Evolutionary conservation across 2,888 invertebrate species (phyloP).

Genomic region (Gisinianus flammeolus): DNA sequence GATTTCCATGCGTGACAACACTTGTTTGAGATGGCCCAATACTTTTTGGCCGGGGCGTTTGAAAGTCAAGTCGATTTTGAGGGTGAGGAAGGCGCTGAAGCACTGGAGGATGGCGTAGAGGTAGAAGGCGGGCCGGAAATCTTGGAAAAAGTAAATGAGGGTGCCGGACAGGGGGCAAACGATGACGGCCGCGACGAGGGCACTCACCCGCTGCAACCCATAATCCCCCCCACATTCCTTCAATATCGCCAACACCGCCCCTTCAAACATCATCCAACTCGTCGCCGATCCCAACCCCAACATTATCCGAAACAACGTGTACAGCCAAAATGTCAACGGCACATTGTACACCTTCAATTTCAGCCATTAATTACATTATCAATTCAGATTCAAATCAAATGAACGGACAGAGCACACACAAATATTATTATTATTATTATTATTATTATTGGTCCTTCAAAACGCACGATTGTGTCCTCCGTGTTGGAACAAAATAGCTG

Average conservation of each 20-base stretch:
- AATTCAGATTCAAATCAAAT: no score
- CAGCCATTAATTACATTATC: background rate
- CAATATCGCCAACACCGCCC: constrained; percentile 78
- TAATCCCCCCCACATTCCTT: constrained; percentile 70
- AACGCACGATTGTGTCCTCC: constrained; percentile 44
- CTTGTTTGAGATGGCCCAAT: constrained; percentile 71
- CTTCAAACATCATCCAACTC: constrained; percentile 78
- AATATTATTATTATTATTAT: no score
- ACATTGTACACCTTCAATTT: constrained; percentile 64
- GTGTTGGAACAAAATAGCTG: constrained; percentile 47
- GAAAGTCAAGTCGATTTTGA: constrained; percentile 76
- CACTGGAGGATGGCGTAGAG: constrained; percentile 75
- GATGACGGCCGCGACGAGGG: constrained; percentile 78
- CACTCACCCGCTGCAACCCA: constrained; percentile 77
- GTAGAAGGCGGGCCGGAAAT: constrained; percentile 76
- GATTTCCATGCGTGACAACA: constrained; percentile 73
- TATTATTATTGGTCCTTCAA: background rate
- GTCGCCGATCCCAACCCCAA: constrained; percentile 65
- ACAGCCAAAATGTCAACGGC: constrained; percentile 74
- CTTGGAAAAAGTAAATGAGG: constrained; percentile 64
- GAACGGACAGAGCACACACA: no score
- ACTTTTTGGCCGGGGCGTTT: constrained; percentile 76
- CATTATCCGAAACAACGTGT: constrained; percentile 61
- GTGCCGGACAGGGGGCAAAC: constrained; percentile 78
- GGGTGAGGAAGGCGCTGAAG: constrained; percentile 71